Conservation (phyloP, 1,140 invertebrate genomes). For the Marisa cornuarietis region DNA sequence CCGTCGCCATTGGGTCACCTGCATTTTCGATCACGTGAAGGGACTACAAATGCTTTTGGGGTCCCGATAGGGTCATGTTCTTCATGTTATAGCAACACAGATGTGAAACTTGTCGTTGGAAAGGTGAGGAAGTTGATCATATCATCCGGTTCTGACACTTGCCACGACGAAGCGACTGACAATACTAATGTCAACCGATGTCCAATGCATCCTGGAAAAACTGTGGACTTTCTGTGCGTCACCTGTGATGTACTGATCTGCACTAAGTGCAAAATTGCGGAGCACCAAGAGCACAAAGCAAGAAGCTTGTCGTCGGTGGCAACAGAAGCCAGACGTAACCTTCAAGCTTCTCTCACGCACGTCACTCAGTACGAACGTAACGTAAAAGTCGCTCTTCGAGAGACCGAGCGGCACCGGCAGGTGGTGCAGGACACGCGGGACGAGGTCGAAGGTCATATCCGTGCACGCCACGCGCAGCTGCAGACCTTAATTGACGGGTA, state of each 20-base stretch:
- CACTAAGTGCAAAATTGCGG: constrained; percentile 4
- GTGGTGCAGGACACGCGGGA: neutral
- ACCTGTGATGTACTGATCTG: constrained; percentile 6
- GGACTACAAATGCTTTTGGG: too few species aligned
- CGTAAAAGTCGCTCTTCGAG: neutral
- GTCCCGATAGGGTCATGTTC: too few species aligned
- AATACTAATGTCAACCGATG: neutral
- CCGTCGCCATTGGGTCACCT: too few species aligned
- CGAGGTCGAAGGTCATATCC: neutral
- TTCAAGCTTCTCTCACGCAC: neutral
- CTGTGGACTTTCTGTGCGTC: neutral
- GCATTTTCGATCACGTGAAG: too few species aligned
- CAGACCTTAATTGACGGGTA: neutral
- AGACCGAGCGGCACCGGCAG: neutral
- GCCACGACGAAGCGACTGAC: neutral
- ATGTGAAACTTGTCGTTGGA: neutral
- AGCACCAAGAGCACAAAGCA: constrained; percentile 5
- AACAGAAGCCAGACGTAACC: neutral
- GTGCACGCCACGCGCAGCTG: constrained; percentile 2
- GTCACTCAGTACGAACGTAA: neutral
- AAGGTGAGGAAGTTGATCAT: constrained; percentile 14
- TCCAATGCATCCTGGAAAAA: neutral
- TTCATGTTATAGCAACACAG: too few species aligned
- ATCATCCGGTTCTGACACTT: neutral
- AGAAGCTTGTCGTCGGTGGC: neutral